Evolutionary conservation across 1,140 invertebrate genomes (phyloP).

Genomic region (Drosophila tropicalis): DNA sequence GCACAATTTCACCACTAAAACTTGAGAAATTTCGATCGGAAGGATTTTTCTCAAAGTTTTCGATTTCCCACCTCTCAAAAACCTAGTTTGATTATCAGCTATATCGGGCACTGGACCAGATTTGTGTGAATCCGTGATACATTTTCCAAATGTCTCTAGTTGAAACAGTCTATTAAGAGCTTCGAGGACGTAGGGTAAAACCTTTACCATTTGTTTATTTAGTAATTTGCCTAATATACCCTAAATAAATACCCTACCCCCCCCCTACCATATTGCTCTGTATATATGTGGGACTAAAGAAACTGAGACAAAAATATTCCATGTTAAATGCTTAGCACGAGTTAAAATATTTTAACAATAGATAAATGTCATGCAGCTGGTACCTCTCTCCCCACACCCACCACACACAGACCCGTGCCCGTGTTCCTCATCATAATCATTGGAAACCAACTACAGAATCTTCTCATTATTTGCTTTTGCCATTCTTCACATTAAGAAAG

Average conservation of each 20-base stretch:
- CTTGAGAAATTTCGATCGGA: no score
- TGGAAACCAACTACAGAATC: neutral
- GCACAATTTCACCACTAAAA: no score
- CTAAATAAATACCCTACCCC: slow-evolving; percentile 1
- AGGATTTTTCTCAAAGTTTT: no score
- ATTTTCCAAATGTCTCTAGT: no score
- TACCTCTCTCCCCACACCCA: neutral
- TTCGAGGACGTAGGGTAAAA: no score
- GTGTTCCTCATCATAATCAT: neutral
- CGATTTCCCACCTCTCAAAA: no score
- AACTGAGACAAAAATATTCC: slow-evolving; percentile 42
- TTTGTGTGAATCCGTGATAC: no score
- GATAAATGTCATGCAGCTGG: slow-evolving; percentile 71
- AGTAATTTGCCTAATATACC: neutral
- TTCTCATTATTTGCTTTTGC: slow-evolving; percentile 1
- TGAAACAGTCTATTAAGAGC: no score
- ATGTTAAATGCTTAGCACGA: slow-evolving; percentile 60
- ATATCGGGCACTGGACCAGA: no score
- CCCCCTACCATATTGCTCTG: no score
- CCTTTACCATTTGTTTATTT: no score
- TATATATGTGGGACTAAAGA: slow-evolving; percentile 14
- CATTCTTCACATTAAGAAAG: slow-evolving; percentile 36
- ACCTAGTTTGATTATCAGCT: no score
- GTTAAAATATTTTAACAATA: slow-evolving; percentile 61
- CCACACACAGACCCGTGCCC: neutral